Base-by-base conservation (phyloP, 1,140 invertebrate species). In the Diabrotica undecimpunctata region DNA sequence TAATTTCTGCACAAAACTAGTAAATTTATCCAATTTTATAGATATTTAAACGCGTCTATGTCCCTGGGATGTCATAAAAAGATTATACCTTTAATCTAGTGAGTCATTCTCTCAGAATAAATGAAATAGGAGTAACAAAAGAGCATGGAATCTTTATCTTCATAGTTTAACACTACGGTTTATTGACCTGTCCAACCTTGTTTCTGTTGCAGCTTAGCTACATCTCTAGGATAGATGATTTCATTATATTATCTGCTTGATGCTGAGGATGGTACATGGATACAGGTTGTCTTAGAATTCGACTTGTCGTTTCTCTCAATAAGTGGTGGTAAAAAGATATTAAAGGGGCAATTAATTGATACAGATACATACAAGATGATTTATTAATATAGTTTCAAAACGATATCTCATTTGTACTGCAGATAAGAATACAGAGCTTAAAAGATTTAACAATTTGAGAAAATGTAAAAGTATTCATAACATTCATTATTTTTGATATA, bases 221-320 rank as follows among this genome's bases (percentile, higher is more conserved):
- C 41, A 46, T 46, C 41, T 46, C 41, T 46, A 46, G 41, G 41
- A 46, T 46, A 46, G 41, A 46, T 46, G 8, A 46, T 46, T 46
- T 46, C 41, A 46, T 46, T 46, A 46, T 46, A 46, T 46, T 46
- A 46, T 46, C 41, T 46, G 41, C 41, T 46, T 46, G 41, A 46
- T 46, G 41, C n/a, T 46, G 41, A 46, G 41, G n/a, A 46, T 46
- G 41, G 41, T 46, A 46, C 41, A 10, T 46, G n/a, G n/a, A 46
- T 46, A 46, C 41, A 46, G 41, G 41, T 10, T 46, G 41, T 46
- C 41, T 46, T n/a, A 46, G n/a, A n/a, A 46, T 46, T 46, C n/a
- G n/a, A 46, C 41, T 46, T 25, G 25, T 25, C 25, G 25, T 25
- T 25, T 25, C 4, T 25, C 25, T 25, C 1, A 25, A 25, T 25